A percentile compares a stretch with the other conserved stretches of the same genome.
These are phyloP conservation scores for Laodelphax striatellus DNA, from an alignment of 1,140 invertebrate genomes.

Conservation along the genomic window DNA sequence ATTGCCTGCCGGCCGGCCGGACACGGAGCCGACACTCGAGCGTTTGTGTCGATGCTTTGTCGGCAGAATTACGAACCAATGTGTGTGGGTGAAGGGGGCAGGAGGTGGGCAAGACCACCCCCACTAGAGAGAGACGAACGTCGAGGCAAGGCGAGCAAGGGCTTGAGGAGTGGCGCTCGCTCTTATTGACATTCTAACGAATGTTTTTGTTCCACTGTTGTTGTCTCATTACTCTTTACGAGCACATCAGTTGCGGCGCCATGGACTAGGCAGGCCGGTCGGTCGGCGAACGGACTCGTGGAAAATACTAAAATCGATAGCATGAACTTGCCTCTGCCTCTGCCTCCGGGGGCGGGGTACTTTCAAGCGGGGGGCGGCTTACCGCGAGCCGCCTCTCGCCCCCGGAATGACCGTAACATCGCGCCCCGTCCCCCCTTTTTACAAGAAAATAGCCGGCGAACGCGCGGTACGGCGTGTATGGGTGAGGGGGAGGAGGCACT, in stretches of 20 bases:
- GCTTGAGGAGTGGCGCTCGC: neutral
- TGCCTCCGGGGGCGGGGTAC: slow-evolving; percentile 16
- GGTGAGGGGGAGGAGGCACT: too few species aligned
- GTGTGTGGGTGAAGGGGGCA: too few species aligned
- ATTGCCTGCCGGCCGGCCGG: too few species aligned
- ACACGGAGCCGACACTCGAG: too few species aligned
- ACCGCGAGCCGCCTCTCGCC: neutral
- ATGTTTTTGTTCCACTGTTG: slow-evolving; percentile 2
- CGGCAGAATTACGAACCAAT: too few species aligned
- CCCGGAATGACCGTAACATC: neutral
- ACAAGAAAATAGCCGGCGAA: too few species aligned
- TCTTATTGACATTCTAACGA: slow-evolving; percentile 1
- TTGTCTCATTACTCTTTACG: slow-evolving; percentile 11
- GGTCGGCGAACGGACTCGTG: too few species aligned
- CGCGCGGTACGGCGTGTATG: too few species aligned
- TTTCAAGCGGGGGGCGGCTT: slow-evolving; percentile 9
- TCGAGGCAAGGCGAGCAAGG: too few species aligned
- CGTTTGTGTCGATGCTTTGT: too few species aligned
- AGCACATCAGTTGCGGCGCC: slow-evolving; percentile 10
- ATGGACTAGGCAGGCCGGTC: slow-evolving; percentile 9
- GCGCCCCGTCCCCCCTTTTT: neutral
- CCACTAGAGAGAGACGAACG: too few species aligned
- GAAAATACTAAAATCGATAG: slow-evolving; percentile 17
- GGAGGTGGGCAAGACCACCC: too few species aligned
- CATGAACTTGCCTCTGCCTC: slow-evolving; percentile 15